Evolutionary conservation across 2,888 invertebrate species (phyloP), one percentile per base, ranked within the genome.

Genomic region (Rotaria macrura): DNA sequence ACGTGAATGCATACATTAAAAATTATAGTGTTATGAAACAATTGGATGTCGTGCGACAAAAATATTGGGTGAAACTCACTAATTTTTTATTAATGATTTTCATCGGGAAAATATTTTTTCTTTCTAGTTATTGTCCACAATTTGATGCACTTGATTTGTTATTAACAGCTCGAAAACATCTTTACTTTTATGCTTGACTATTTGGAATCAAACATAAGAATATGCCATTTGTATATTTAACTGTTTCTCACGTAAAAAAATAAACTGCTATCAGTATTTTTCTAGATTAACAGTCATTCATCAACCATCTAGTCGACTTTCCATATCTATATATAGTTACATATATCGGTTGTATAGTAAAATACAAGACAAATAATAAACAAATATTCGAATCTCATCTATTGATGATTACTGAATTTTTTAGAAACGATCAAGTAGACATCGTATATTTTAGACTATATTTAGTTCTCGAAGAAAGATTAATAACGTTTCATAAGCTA

Each of bases 101-200:
- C 2, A 2, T 52, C 3, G 14, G 10, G 47, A 20, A 9, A n/a
- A n/a, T 29, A 5, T 6, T 65, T 65, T 65, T 17, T 34, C 0
- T 1, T 34, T 34, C 5, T 43, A 79, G 79, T 57, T 96, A 96
- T 90, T 96, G 96, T 90, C 96, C 96, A 0, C 96, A 96, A 91
- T 94, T 93, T 88, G 95, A 96, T 91, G 95, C 96, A 0, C 91
- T 96, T 85, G 94, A 95, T 89, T 93, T 93, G 0, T 92, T 95
- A 85, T 92, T 96, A 83, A 95, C 95, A 0, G 92, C 94, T 0
- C 91, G 92, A 85, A 95, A 96, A 89, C 94, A 94, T 87, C 92
- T 96, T 52, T 91, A 92, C 55, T 93, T 95, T 87, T 95, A 94
- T 91, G 94, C 94, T 85, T 91, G 93, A 84, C 91, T 95, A 6